phyloP scores from a whole-genome alignment of 2,113 vertebrate species.

The Porphyrio hochstetteri region DNA sequence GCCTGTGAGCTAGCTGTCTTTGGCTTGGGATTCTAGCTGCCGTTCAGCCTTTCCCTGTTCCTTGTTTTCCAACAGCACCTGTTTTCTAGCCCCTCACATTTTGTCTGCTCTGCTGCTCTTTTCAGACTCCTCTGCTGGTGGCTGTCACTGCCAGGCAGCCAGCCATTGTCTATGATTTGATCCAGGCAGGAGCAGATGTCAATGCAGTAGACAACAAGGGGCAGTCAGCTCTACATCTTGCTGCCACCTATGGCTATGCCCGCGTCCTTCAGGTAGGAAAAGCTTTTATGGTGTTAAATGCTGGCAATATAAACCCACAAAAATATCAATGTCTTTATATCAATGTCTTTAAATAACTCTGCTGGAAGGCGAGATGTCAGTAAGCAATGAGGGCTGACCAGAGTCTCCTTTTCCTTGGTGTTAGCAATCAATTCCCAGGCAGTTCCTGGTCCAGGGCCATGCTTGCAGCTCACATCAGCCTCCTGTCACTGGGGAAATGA shows the following conservation, averaged over 20 bases:
- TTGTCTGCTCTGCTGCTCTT: not conserved
- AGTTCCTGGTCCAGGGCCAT: not conserved
- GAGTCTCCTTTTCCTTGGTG: not conserved
- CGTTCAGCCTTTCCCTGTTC: rapidly evolving
- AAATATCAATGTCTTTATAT: not conserved
- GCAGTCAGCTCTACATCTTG: constrained; percentile 60
- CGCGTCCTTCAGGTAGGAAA: constrained; percentile 65
- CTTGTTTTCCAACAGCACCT: not conserved
- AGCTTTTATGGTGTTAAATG: not conserved
- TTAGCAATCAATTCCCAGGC: not conserved
- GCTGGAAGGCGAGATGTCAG: not conserved
- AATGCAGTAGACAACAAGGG: constrained; percentile 65
- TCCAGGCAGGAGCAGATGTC: constrained; percentile 62
- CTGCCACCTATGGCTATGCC: constrained; percentile 45
- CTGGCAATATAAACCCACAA: not conserved
- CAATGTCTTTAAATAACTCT: not conserved
- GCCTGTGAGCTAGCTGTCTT: not conserved
- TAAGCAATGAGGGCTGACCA: not conserved
- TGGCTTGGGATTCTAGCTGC: not conserved
- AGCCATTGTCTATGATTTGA: constrained; percentile 61
- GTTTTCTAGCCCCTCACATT: not conserved
- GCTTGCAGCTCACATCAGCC: not conserved
- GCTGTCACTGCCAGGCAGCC: constrained; percentile 65
- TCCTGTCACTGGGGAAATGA: not conserved
- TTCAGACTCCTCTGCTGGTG: constrained; percentile 69